Evolutionary conservation across 2,113 vertebrate species (phyloP).

Genomic region (Benitochromis conjunctus): DNA sequence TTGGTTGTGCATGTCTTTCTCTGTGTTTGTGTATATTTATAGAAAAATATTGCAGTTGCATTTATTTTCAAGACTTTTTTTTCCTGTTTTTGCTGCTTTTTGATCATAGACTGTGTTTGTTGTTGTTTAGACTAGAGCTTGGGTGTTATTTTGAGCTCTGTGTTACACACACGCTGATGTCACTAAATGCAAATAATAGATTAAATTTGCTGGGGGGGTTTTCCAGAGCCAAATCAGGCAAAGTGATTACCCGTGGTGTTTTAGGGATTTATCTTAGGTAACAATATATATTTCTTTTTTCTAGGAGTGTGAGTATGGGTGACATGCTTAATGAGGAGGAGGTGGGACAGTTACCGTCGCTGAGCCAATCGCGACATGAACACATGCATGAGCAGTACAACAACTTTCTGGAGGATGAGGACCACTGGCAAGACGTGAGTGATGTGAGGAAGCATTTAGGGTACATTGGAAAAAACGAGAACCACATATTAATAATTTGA

Average conservation of each 20-base stretch:
- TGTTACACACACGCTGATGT: not conserved
- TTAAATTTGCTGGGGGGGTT: not conserved
- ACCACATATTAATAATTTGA: not conserved
- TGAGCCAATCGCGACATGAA: constrained; percentile 87
- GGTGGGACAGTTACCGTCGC: constrained; percentile 72
- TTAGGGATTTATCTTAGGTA: not conserved
- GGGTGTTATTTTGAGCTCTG: not conserved
- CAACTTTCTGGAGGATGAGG: constrained; percentile 86
- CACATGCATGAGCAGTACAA: constrained; percentile 84
- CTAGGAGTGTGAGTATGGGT: constrained; percentile 90
- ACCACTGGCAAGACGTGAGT: constrained; percentile 93
- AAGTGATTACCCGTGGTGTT: not conserved
- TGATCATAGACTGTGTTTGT: not conserved
- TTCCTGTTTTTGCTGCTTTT: not conserved
- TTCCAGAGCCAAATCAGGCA: not conserved
- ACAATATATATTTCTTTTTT: not conserved
- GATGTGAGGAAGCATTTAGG: not conserved
- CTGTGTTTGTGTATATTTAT: not conserved
- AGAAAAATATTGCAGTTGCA: not conserved
- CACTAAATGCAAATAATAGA: not conserved
- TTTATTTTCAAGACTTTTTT: not conserved
- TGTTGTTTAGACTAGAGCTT: not conserved
- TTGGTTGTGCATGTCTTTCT: not conserved
- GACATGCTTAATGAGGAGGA: constrained; percentile 91
- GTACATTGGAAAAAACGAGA: not conserved